A percentile compares a stretch with the other conserved stretches of the same genome.
Conservation (phyloP, 2,888 invertebrate species). For the Acrocera orbiculus region DNA sequence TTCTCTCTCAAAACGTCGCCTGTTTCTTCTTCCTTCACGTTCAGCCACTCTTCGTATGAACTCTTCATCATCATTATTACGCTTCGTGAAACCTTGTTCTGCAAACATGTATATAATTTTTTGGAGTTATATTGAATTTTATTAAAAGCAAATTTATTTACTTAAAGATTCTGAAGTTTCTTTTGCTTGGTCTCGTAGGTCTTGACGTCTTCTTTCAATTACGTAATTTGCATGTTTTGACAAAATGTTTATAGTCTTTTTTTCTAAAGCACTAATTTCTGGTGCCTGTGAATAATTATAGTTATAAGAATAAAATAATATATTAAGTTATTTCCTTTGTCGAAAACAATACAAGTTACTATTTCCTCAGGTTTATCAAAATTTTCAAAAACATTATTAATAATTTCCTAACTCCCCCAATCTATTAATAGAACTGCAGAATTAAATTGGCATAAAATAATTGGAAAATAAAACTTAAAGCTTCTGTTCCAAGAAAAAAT, state of each 20-base stretch:
- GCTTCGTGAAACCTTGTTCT: conserved; percentile 16
- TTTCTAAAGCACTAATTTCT: conserved; percentile 59
- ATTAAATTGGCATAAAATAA: too few relatives aligned
- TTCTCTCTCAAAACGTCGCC: conserved; percentile 65
- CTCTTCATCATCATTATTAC: conserved; percentile 41
- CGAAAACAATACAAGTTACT: not conserved
- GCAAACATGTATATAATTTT: not conserved
- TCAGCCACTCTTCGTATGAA: conserved; percentile 71
- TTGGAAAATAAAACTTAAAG: too few relatives aligned
- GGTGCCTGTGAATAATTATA: conserved; percentile 39
- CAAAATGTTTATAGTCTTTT: conserved; percentile 53
- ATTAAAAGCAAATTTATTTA: conserved; percentile 17
- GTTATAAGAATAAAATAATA: conserved; percentile 3
- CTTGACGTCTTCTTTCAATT: conserved; percentile 68
- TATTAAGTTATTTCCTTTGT: conserved; percentile 1
- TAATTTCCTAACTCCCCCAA: too few relatives aligned
- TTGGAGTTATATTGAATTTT: not conserved
- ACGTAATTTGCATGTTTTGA: conserved; percentile 56
- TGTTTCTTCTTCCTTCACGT: conserved; percentile 78
- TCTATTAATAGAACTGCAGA: too few relatives aligned
- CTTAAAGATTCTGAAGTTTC: conserved; percentile 60
- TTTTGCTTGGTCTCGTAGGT: conserved; percentile 86
- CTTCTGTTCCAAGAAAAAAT: too few relatives aligned
- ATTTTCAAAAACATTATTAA: too few relatives aligned
- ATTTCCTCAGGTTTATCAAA: not conserved